Conservation (phyloP, 1,140 invertebrate species). For the Pogonomyrmex barbatus region DNA sequence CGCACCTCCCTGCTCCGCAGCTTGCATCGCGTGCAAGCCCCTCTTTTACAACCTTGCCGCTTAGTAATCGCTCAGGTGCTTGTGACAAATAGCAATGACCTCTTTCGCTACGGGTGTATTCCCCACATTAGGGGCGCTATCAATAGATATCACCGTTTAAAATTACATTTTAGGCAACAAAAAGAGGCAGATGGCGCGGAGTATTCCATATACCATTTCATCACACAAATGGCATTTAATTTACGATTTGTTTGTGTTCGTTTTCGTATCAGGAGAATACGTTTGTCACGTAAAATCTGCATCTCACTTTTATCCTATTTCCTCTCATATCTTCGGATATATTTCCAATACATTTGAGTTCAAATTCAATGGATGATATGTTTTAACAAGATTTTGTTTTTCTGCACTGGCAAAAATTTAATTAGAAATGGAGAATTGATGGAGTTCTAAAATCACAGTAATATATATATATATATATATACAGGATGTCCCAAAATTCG, state of each 20-base stretch:
- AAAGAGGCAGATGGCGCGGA: not conserved
- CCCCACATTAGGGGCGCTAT: slow-evolving; percentile 4
- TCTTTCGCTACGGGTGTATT: slow-evolving; percentile 42
- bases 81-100: slow-evolving; percentile 69
- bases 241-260: not conserved
- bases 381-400: not conserved
- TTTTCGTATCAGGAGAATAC: not conserved
- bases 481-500: too few relatives aligned
- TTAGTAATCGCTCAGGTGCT: slow-evolving; percentile 64
- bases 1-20: slow-evolving; percentile 28
- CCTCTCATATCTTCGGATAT: not conserved
- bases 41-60: slow-evolving; percentile 25
- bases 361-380: not conserved
- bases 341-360: not conserved
- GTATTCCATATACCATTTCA: not conserved
- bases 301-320: not conserved
- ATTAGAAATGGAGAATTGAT: slow-evolving; percentile 1
- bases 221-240: not conserved
- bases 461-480: too few relatives aligned
- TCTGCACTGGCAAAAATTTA: slow-evolving; percentile 7
- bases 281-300: not conserved
- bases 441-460: not conserved
- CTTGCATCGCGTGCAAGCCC: slow-evolving; percentile 33
- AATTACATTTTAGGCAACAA: not conserved
- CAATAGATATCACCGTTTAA: slow-evolving; percentile 4